These are phyloP conservation scores for Prenolepis imparis DNA, from an alignment of 2,888 invertebrate species.

Conservation along the genomic window DNA sequence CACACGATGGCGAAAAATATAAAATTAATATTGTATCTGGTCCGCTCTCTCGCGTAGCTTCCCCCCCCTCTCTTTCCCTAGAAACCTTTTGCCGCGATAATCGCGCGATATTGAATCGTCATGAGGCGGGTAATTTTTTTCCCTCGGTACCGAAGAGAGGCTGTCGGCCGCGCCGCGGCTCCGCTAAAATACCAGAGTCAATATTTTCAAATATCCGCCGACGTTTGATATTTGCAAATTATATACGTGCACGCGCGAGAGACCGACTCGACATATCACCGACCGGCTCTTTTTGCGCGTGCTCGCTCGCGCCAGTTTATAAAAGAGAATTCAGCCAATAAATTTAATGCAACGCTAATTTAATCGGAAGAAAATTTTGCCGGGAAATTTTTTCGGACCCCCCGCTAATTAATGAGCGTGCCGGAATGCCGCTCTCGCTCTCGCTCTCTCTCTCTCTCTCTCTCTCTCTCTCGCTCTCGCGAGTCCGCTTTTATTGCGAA, in stretches of 20 bases:
- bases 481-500: conserved; percentile 48
- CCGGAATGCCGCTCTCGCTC: background rate
- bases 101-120: conserved; percentile 73
- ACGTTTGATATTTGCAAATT: conserved; percentile 73
- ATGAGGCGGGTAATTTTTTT: conserved; percentile 61
- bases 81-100: conserved; percentile 70
- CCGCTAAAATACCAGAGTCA: conserved; percentile 62
- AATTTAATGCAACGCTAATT: conserved; percentile 74
- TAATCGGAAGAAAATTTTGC: conserved; percentile 64
- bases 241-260: conserved; percentile 39
- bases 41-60: conserved; percentile 49
- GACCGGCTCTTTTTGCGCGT: background rate
- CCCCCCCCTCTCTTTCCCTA: background rate
- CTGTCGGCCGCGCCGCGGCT: conserved; percentile 20
- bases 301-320: conserved; percentile 62
- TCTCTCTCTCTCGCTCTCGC: background rate
- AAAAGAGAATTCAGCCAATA: conserved; percentile 66
- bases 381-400: conserved; percentile 56
- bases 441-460: no score
- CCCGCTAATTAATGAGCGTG: conserved; percentile 68
- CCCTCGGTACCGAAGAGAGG: conserved; percentile 21
- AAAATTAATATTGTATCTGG: conserved; percentile 74
- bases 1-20: conserved; percentile 64
- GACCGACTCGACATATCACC: background rate
- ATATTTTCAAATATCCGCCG: conserved; percentile 61